phyloP scores from a whole-genome alignment of 2,888 invertebrate genomes.

The Trissoscelio sp. region DNA sequence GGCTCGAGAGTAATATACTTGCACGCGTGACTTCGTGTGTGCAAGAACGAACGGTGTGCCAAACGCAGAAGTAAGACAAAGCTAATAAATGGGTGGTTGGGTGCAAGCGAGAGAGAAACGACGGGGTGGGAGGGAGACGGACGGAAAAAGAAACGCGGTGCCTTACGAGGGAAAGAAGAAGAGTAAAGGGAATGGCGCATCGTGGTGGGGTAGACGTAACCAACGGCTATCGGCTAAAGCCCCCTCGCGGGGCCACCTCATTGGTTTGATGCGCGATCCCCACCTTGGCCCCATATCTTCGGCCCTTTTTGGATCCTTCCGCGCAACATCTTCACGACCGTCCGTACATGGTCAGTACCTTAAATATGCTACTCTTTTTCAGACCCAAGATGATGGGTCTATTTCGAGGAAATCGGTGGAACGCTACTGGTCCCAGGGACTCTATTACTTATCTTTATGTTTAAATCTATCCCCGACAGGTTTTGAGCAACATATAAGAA shows the following conservation, averaged over 20 bases:
- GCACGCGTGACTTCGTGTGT: slow-evolving; percentile 67
- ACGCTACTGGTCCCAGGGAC: slow-evolving; percentile 68
- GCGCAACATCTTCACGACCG: slow-evolving; percentile 60
- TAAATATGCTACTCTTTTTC: slow-evolving; percentile 68
- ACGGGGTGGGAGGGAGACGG: background rate
- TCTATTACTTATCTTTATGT: slow-evolving; percentile 66
- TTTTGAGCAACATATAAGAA: slow-evolving; percentile 49
- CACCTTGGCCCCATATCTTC: slow-evolving; percentile 72
- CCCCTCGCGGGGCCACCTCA: slow-evolving; percentile 77
- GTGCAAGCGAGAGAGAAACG: slow-evolving; percentile 16
- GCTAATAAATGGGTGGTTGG: slow-evolving; percentile 47
- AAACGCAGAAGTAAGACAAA: slow-evolving; percentile 33
- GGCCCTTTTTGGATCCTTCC: slow-evolving; percentile 71
- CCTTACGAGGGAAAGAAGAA: slow-evolving; percentile 61
- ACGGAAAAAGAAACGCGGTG: slow-evolving; percentile 55
- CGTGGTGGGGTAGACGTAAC: slow-evolving; percentile 54
- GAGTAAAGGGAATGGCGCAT: slow-evolving; percentile 44
- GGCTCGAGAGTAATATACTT: slow-evolving; percentile 74
- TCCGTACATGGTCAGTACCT: slow-evolving; percentile 64
- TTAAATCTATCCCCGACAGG: slow-evolving; percentile 64
- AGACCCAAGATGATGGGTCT: slow-evolving; percentile 72
- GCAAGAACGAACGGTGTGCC: slow-evolving; percentile 38
- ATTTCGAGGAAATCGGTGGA: slow-evolving; percentile 73
- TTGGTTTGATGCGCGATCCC: slow-evolving; percentile 78
- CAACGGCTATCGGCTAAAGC: slow-evolving; percentile 79